phyloP scores from a whole-genome alignment of 2,113 vertebrate species.

The Ia io region DNA sequence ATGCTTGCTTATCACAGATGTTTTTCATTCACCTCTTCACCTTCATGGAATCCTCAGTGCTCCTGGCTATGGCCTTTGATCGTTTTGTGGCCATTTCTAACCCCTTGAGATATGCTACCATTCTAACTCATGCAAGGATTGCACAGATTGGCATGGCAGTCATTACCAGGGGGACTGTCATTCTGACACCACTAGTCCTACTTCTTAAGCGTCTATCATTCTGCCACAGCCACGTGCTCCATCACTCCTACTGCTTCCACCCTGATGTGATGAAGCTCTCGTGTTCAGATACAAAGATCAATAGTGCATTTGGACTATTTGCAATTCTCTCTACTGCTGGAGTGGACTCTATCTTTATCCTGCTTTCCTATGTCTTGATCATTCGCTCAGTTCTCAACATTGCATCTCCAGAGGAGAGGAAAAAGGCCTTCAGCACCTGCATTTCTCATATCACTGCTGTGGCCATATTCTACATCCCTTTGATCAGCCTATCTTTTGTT shows the following conservation, averaged over 20 bases:
- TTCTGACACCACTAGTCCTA: conserved; percentile 74
- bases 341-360: conserved; percentile 79
- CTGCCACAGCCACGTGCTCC: conserved; percentile 65
- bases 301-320: conserved; percentile 74
- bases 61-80: conserved; percentile 82
- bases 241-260: conserved; percentile 82
- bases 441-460: conserved; percentile 79
- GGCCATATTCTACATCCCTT: conserved; percentile 79
- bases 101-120: conserved; percentile 74
- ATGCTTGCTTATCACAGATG: conserved; percentile 79
- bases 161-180: conserved; percentile 54
- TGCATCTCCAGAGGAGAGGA: conserved; percentile 65
- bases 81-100: conserved; percentile 78
- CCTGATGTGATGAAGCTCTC: conserved; percentile 82
- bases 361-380: conserved; percentile 81
- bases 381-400: conserved; percentile 68
- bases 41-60: conserved; percentile 78
- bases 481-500: conserved; percentile 78
- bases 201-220: conserved; percentile 76
- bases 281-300: conserved; percentile 75
- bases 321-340: conserved; percentile 74
- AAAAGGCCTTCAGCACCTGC: conserved; percentile 77
- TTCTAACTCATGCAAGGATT: conserved; percentile 65
- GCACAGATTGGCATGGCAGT: conserved; percentile 72
- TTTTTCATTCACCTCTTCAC: conserved; percentile 81